Base-by-base conservation (phyloP, 2,113 vertebrate genomes). In the Willisornis vidua region DNA sequence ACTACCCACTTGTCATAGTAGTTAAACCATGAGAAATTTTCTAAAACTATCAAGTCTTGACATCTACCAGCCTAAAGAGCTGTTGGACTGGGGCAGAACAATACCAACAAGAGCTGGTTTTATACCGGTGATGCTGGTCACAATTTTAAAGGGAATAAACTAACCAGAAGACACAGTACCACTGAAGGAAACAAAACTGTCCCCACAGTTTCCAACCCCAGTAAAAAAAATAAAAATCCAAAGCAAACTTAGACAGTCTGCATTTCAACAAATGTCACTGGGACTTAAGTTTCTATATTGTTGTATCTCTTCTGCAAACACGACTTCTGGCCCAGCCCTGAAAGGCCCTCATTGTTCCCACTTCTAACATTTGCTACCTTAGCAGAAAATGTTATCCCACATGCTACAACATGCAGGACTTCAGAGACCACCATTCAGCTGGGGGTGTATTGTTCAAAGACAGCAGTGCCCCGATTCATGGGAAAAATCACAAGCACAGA, bases 301-400 rank as follows among this genome's bases (percentile, higher is more conserved):
- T 49, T 77, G 72, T 88, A 84, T 94, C 96, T 96, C 78, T 94
- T 96, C 87, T 94, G 94, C 55, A 92, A 94, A 96, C 82, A 95
- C 71, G 93, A 90, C 82, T 96, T 83, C 85, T 85, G 13, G 3
- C 75, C 90, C 90, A 67, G 87, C 55, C 82, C 79, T 96, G 87
- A 94, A 95, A 96, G 54, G 78, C 74, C 35, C 85, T 80, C 82
- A 90, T 90, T 94, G 90, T 93, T 96, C 92, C 89, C 58, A 31
- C 57, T 73, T 41, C 87, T 66, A 85, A 62, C 89, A 76, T 43
- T 95, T 93, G 87, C 91, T 87, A 87, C 93, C 87, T 96, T 87
- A 85, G 90, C 91, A 95, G 87, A 91, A 94, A 95, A 95, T 49
- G 72, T 83, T 93, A 85, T 62, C 78, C 85, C 5, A 3, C 85